These are phyloP conservation scores for Ctenopoma kingsleyae DNA, from an alignment of 2,797 vertebrate genomes.

Conservation along the genomic window DNA sequence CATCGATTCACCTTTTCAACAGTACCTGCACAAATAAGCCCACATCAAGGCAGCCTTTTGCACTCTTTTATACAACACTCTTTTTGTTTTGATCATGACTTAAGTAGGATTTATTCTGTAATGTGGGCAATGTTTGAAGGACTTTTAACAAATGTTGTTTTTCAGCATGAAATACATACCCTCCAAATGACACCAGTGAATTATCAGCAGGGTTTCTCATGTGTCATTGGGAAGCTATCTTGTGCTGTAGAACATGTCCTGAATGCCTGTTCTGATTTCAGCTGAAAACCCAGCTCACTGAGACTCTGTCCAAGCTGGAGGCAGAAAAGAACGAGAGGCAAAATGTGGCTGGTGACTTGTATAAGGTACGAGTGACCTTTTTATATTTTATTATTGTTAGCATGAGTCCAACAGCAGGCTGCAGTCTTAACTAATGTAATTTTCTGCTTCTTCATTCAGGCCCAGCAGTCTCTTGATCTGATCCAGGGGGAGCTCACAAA, in stretches of 20 bases:
- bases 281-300: conserved; percentile 93
- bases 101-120: conserved; percentile 9
- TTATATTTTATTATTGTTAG: neutral
- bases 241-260: conserved; percentile 10
- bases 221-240: neutral
- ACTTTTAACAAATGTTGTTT: conserved; percentile 10
- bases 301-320: conserved; percentile 92
- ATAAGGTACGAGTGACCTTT: conserved; percentile 59
- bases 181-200: neutral
- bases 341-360: conserved; percentile 91
- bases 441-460: conserved; percentile 77
- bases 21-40: conserved; percentile 15
- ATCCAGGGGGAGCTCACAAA: conserved; percentile 94
- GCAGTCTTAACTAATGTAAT: conserved; percentile 8
- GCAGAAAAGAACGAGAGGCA: conserved; percentile 91
- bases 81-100: conserved; percentile 37
- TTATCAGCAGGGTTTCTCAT: neutral
- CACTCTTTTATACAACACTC: conserved; percentile 2
- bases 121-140: neutral
- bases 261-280: conserved; percentile 77
- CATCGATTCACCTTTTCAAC: neutral
- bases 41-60: conserved; percentile 3
- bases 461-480: conserved; percentile 93
- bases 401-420: neutral
- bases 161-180: neutral